Base-by-base conservation (phyloP, 1,140 invertebrate genomes). In the Musca vetustissima region DNA sequence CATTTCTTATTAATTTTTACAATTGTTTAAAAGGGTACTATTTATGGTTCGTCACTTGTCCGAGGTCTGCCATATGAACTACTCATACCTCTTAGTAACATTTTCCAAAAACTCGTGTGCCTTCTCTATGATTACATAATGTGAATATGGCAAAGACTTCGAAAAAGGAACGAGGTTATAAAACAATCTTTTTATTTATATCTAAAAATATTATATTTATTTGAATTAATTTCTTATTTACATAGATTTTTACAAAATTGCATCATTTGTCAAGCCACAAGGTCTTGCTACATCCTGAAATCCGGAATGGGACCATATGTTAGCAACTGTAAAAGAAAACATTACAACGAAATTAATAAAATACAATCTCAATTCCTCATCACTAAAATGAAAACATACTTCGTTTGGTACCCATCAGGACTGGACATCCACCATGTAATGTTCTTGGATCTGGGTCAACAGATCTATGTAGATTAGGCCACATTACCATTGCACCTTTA, bases 401-500 rank as follows among this genome's bases (percentile, higher is more conserved):
- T 93, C 96, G 98, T 86, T 99, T 99, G 17, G 91, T 91, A 50
- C 97, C 97, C 13, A 93, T 88, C 4, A 99, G 85, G 22, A 99
- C 96, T 15, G 97, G 97, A 84, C 97, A 99, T 22, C 96, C 96
- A 21, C 96, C 96, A 85, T 99, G 97, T 66, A 95, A 83, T 0
- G 96, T 99, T 71, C 89, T 87, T 53, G 89, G 87, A 85, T 99
- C 95, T 17, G 93, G 93, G 69, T 95, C 90, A 17, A 97, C 93
- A 76, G 89, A 95, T 24, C 90, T 87, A 78, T 93, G 89, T 64
- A 98, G 84, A 85, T 99, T 99, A 79, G 93, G 90, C 97, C 97
- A 99, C 84, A 97, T 96, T 6, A 94, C 92, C 66, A 96, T 93
- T 17, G 93, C 88, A 14, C 95, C 93, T 82, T 95, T 96, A 75